These are phyloP conservation scores for Girardia tigrina DNA, from an alignment of 2,888 invertebrate species.

Conservation along the genomic window DNA sequence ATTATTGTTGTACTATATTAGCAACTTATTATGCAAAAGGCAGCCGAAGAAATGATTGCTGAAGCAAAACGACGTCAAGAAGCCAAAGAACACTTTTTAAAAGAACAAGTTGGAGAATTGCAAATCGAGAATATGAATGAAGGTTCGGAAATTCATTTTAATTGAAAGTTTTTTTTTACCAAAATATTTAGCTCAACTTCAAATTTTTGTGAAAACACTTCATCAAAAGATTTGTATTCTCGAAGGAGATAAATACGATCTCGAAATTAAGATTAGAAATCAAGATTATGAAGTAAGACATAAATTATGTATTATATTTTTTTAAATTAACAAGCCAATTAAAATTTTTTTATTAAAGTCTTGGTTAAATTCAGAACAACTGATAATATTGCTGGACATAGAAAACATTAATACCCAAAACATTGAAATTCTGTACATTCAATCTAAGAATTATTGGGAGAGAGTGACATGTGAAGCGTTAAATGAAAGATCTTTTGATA, in stretches of 20 bases:
- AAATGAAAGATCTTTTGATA: too few relatives aligned
- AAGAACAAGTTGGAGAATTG: constrained; percentile 43
- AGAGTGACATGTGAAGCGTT: too few relatives aligned
- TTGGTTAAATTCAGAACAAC: too few relatives aligned
- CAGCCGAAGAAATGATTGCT: constrained; percentile 96
- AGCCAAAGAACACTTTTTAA: constrained; percentile 55
- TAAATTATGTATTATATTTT: too few relatives aligned
- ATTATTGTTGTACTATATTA: constrained; percentile 46
- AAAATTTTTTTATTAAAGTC: too few relatives aligned
- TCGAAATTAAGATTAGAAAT: constrained; percentile 84
- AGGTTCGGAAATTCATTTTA: constrained; percentile 43
- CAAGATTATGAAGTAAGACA: constrained; percentile 75
- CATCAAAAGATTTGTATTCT: constrained; percentile 77
- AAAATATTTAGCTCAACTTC: constrained; percentile 79
- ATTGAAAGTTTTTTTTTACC: too few relatives aligned
- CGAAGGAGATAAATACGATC: constrained; percentile 96
- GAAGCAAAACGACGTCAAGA: constrained; percentile 97
- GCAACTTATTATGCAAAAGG: constrained; percentile 98
- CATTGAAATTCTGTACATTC: too few relatives aligned
- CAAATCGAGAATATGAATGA: constrained; percentile 43
- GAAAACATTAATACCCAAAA: too few relatives aligned
- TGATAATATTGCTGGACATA: too few relatives aligned
- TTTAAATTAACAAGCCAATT: too few relatives aligned
- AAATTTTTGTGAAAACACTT: constrained; percentile 81
- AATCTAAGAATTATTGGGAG: too few relatives aligned